Evolutionary conservation across 2,113 vertebrate genomes (phyloP).

Genomic region (Entomyzon cyanotis): DNA sequence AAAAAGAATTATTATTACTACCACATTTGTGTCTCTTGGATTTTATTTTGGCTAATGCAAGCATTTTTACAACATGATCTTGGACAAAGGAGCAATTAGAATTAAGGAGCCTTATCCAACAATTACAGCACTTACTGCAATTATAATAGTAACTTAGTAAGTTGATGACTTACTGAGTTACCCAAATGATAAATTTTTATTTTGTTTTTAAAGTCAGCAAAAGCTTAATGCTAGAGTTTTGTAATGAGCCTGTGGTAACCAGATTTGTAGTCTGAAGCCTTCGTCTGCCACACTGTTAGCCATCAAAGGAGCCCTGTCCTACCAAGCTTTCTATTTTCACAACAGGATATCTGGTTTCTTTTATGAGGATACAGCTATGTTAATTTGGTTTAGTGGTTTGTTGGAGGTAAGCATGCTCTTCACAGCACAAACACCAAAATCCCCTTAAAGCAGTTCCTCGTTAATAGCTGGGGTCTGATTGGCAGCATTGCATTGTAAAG

Average conservation of each 20-base stretch:
- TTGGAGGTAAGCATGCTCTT: constrained; percentile 85
- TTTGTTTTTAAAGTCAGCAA: constrained; percentile 77
- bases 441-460: constrained; percentile 81
- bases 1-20: constrained; percentile 86
- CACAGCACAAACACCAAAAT: constrained; percentile 84
- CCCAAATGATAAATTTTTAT: constrained; percentile 75
- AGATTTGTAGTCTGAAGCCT: constrained; percentile 78
- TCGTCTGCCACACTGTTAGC: constrained; percentile 74
- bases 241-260: constrained; percentile 75
- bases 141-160: constrained; percentile 69
- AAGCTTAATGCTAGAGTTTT: constrained; percentile 68
- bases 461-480: constrained; percentile 83
- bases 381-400: constrained; percentile 89
- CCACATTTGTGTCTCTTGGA: constrained; percentile 83
- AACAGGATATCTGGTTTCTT: constrained; percentile 90
- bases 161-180: constrained; percentile 73
- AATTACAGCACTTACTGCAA: constrained; percentile 77
- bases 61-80: constrained; percentile 76
- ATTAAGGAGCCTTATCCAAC: constrained; percentile 77
- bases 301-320: constrained; percentile 82
- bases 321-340: constrained; percentile 82
- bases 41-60: constrained; percentile 80
- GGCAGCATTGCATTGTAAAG: constrained; percentile 86
- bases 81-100: constrained; percentile 79
- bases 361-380: constrained; percentile 88